phyloP scores from a whole-genome alignment of 2,797 vertebrate species.

The Ceryle rudis region DNA sequence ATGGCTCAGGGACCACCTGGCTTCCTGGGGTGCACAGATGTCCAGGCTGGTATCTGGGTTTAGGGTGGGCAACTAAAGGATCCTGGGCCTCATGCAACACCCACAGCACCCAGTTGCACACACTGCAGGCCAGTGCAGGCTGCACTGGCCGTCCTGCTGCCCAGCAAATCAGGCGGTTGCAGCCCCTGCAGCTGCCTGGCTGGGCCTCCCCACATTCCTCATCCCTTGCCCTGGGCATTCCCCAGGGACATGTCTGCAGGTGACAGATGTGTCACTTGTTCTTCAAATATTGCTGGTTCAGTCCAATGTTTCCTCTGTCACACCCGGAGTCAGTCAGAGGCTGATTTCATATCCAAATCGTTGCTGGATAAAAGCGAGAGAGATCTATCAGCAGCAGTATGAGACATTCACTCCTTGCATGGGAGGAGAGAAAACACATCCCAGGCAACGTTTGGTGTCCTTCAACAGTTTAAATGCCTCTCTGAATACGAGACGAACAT shows the following conservation, averaged over 20 bases:
- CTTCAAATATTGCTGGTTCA: neutral
- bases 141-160: no score
- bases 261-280: neutral
- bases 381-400: neutral
- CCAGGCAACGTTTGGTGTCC: neutral
- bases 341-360: neutral
- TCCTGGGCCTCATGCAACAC: neutral
- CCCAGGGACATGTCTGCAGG: neutral
- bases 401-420: neutral
- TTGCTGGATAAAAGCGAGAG: neutral
- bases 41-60: neutral
- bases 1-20: no score
- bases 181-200: neutral
- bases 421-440: neutral
- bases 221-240: neutral
- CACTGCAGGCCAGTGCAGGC: rapidly evolving
- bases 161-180: neutral
- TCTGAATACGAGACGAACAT: neutral
- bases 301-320: neutral
- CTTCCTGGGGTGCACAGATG: neutral
- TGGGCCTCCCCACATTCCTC: neutral
- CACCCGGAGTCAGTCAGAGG: neutral
- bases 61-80: neutral
- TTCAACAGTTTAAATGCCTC: neutral
- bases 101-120: rapidly evolving